Evolutionary conservation across 2,888 invertebrate species (phyloP).

Genomic region (Tetanocera ferruginea): DNA sequence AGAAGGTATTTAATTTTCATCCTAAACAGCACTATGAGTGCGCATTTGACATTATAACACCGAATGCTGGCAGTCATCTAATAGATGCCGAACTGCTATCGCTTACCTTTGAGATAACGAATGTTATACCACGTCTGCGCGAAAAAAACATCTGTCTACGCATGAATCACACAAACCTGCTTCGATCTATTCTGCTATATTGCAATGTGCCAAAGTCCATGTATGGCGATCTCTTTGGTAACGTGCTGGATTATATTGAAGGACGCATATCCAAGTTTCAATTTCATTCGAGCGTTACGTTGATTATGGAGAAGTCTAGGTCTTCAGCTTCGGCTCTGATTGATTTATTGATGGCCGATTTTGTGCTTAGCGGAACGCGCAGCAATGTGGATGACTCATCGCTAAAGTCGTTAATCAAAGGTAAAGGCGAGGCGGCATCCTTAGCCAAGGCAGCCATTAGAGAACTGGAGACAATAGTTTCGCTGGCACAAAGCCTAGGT

Average conservation of each 20-base stretch:
- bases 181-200: slow-evolving; percentile 82
- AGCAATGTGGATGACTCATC: slow-evolving; percentile 63
- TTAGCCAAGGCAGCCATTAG: slow-evolving; percentile 79
- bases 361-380: slow-evolving; percentile 61
- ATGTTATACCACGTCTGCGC: slow-evolving; percentile 76
- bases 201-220: slow-evolving; percentile 83
- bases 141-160: slow-evolving; percentile 79
- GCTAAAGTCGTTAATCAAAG: slow-evolving; percentile 75
- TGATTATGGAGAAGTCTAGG: slow-evolving; percentile 74
- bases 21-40: slow-evolving; percentile 92
- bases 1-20: slow-evolving; percentile 83
- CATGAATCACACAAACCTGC: slow-evolving; percentile 83
- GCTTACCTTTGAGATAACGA: slow-evolving; percentile 81
- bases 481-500: slow-evolving; percentile 80
- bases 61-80: slow-evolving; percentile 80
- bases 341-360: slow-evolving; percentile 64
- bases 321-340: slow-evolving; percentile 63
- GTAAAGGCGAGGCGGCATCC: slow-evolving; percentile 77
- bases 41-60: slow-evolving; percentile 92
- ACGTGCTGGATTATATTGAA: slow-evolving; percentile 68
- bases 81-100: slow-evolving; percentile 89
- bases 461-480: slow-evolving; percentile 81
- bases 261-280: slow-evolving; percentile 78
- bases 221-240: slow-evolving; percentile 68
- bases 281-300: slow-evolving; percentile 78